phyloP scores from a whole-genome alignment of 2,113 vertebrate species.

The Elachura formosa region DNA sequence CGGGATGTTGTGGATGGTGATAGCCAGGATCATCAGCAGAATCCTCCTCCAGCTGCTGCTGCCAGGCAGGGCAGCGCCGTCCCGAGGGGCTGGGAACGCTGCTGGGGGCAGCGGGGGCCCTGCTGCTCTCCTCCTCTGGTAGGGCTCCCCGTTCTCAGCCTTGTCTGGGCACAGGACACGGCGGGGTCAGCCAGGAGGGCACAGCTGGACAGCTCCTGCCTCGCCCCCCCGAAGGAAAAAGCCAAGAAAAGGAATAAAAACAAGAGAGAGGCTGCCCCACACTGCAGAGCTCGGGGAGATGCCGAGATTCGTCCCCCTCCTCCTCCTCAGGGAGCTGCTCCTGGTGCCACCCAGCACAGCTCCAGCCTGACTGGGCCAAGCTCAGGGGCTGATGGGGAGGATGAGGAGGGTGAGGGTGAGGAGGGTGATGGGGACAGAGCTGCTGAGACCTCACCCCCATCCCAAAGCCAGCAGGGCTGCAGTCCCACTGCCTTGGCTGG shows the following conservation, averaged over 20 bases:
- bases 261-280: too few species aligned
- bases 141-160: constrained; percentile 88
- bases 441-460: too few species aligned
- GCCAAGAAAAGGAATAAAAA: neutral
- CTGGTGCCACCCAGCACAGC: too few species aligned
- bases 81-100: neutral
- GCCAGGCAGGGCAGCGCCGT: neutral
- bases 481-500: too few species aligned
- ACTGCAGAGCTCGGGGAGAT: neutral
- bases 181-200: rapidly evolving
- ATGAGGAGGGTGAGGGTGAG: too few species aligned
- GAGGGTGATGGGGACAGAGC: too few species aligned
- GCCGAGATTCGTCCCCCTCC: neutral
- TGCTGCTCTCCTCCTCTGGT: constrained; percentile 76
- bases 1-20: constrained; percentile 97
- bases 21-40: constrained; percentile 87
- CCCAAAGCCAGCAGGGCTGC: too few species aligned
- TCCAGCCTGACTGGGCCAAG: too few species aligned
- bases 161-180: constrained; percentile 73
- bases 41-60: constrained; percentile 88
- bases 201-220: neutral
- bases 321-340: too few species aligned
- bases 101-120: neutral
- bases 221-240: neutral
- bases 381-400: too few species aligned